phyloP scores from a whole-genome alignment of 2,113 vertebrate genomes.

The Nesospiza acunhae region DNA sequence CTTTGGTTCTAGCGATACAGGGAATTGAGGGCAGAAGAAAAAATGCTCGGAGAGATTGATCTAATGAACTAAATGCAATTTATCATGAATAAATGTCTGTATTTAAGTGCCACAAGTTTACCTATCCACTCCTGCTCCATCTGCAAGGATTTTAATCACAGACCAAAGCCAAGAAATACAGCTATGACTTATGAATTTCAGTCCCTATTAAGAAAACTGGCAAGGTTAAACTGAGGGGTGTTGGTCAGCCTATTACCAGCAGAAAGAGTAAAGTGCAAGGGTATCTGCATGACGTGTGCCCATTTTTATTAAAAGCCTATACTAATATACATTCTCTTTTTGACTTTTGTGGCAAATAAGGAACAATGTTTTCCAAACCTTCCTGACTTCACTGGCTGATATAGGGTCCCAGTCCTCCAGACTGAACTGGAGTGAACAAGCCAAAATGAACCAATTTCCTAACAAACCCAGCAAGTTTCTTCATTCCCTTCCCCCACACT shows the following conservation, averaged over 20 bases:
- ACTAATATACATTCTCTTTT: not conserved
- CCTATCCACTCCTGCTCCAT: constrained; percentile 1
- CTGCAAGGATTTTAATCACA: not conserved
- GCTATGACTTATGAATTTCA: not conserved
- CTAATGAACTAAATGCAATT: constrained; percentile 13
- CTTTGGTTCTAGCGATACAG: constrained; percentile 15
- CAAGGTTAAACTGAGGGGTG: not conserved
- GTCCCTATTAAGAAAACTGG: not conserved
- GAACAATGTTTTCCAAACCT: not conserved
- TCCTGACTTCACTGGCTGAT: not conserved
- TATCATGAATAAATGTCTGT: not conserved
- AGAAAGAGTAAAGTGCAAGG: not conserved
- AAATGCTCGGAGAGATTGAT: not conserved
- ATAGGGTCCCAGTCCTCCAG: not conserved
- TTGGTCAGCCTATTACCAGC: not conserved
- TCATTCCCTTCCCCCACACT: not conserved
- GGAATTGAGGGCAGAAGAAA: constrained; percentile 1
- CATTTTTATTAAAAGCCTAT: not conserved
- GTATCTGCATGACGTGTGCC: not conserved
- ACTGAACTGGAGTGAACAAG: not conserved
- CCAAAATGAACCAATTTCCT: constrained; percentile 30
- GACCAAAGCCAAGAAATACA: not conserved
- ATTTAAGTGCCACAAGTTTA: not conserved
- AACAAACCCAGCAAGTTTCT: constrained; percentile 48
- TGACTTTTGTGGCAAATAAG: not conserved